Base-by-base conservation (phyloP, 2,797 vertebrate genomes). In the Aldrovandia affinis region DNA sequence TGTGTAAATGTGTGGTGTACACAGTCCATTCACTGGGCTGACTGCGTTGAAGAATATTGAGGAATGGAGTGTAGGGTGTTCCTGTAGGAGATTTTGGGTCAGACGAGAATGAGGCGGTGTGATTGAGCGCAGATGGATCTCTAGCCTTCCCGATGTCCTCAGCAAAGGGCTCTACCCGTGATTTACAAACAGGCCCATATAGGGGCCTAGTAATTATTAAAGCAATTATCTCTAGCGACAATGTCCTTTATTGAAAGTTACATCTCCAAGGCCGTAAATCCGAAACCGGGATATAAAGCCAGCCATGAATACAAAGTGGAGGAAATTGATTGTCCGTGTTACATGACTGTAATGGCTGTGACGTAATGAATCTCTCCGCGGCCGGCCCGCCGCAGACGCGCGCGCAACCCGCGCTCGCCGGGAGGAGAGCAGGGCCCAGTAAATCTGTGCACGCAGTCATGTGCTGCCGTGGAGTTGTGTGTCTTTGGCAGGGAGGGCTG, bases 201-300 rank as follows among this genome's bases (percentile, higher is more conserved):
- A 82, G 82, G 82, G 86, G 80, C 78, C 83, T 88, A 87, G 87
- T 91, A 90, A 90, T 88, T 89, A 89, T 88, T 84, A 84, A 81
- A 85, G 86, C 88, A 86, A 90, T 91, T 89, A 89, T 89, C 86
- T 88, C 83, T 68, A 61, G n/a, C 85, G 84, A 85, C 85, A 82
- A 87, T 88, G 88, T 87, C 81, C 86, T 88, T 87, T 90, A 89
- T 86, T 81, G 86, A 87, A 88, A 89, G 87, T 88, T 87, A 87
- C 85, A 61, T 89, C 85, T 88, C 83, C 83, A 86, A 85, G 80
- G 47, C 78, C 83, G 81, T 89, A 90, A 90, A 91, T 89, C 85
- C 87, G 80, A 61, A 47, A 59, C 81, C 81, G 63, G 47, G 86
- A 86, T 83, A 52, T 87, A 86, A 84, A 86, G 81, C 81, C n/a